Conservation (phyloP, 2,888 invertebrate species). For the Leptothorax acervorum region DNA sequence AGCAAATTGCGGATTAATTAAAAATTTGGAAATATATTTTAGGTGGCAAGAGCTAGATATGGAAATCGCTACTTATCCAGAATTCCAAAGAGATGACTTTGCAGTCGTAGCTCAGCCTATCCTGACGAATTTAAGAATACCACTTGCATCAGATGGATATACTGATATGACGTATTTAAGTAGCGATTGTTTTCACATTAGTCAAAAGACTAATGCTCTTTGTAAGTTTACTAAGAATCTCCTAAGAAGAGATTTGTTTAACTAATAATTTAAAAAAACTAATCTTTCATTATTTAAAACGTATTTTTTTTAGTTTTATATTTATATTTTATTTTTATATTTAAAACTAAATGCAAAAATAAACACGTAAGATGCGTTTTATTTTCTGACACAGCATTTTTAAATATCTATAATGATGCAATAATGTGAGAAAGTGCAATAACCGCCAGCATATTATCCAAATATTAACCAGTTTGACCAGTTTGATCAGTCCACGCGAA, state of each 20-base stretch:
- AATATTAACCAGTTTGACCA: background rate
- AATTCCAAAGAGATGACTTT: conserved; percentile 87
- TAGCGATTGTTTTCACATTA: conserved; percentile 89
- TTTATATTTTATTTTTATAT: background rate
- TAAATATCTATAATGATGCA: background rate
- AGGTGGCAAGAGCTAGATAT: conserved; percentile 87
- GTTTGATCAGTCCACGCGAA: background rate
- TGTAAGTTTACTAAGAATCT: conserved; percentile 83
- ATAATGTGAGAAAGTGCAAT: background rate
- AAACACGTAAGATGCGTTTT: background rate
- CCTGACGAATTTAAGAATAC: conserved; percentile 85
- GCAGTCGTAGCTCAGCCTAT: conserved; percentile 87
- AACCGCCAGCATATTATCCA: background rate
- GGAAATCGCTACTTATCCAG: conserved; percentile 85
- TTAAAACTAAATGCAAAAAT: background rate
- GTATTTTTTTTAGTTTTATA: no score
- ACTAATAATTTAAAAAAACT: background rate
- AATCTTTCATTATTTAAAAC: background rate
- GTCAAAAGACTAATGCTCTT: conserved; percentile 88
- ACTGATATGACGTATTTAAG: conserved; percentile 87
- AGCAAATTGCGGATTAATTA: background rate
- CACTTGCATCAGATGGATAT: conserved; percentile 83
- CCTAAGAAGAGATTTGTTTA: background rate
- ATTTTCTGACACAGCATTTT: background rate
- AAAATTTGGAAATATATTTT: conserved; percentile 5